Evolutionary conservation across 2,113 vertebrate genomes (phyloP), one percentile per base, ranked within the genome.

Genomic region (Ictidomys tridecemlineatus): DNA sequence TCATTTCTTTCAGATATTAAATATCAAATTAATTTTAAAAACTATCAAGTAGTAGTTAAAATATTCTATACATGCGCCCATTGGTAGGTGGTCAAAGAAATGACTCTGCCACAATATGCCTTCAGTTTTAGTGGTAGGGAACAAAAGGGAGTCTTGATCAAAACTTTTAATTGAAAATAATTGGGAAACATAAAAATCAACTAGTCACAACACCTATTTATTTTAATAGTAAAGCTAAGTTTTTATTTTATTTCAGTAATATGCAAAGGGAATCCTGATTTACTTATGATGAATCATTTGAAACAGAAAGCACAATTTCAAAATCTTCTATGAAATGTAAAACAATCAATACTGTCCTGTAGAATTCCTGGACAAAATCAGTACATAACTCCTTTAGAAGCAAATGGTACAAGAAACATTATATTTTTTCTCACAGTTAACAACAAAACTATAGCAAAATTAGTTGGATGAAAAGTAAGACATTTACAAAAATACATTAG

Each of bases 21-120:
- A 74, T 89, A 96, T 67, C 76, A 94, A 13, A 67, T 89, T 91
- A 63, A 5, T 78, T 89, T 96, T 18, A 63, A 77, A 93, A 86
- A 73, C 2, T 78, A 45, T 22, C 61, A 34, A 73, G n/a, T 17
- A 84, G 30, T 61, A 74, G 13, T 79, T 72, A 39, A 83, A 28
- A 2, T 5, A 82, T 70, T 45, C n/a, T 72, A 11, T 14, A 34
- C 32, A 28, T 30, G 8, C 16, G n/a, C 39, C 9, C 11, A 13
- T 61, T 83, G 42, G 67, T n/a, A 58, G 28, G 2, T 48, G 61
- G 87, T 32, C 32, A 82, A 88, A 91, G 39, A 76, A 94, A 87
- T 48, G 13, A 32, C 11, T n/a, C 58, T 89, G 67, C 32, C 39
- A 37, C 8, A 16, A 58, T 32, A 77, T 67, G 80, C 42, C 18